Conservation (phyloP, 2,797 vertebrate genomes). For the Hapalemur alaotrensis region DNA sequence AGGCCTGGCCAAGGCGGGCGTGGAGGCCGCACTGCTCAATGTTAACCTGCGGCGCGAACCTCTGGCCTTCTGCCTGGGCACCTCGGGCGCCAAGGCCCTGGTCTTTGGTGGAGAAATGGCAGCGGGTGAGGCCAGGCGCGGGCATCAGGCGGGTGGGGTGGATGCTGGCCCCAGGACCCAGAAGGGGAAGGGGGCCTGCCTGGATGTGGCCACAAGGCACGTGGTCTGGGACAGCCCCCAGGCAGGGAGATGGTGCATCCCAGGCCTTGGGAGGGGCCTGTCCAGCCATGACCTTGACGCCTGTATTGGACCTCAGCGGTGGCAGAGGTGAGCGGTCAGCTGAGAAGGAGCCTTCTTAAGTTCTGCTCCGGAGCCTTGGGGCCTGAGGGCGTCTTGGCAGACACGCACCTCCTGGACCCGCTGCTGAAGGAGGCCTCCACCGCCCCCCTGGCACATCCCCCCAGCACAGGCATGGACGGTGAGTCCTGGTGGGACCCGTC, state of each 20-base stretch:
- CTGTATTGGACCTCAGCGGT: constrained; percentile 83
- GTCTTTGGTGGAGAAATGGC: constrained; percentile 92
- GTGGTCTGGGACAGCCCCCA: background rate
- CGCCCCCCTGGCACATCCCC: constrained; percentile 75
- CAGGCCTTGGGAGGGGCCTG: background rate
- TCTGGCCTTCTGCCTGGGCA: constrained; percentile 87
- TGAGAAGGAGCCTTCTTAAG: constrained; percentile 88
- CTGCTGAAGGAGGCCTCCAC: constrained; percentile 84
- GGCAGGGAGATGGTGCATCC: background rate
- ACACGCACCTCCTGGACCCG: constrained; percentile 87
- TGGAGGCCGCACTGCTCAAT: constrained; percentile 91
- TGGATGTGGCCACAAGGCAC: too few species aligned
- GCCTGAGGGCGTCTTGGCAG: constrained; percentile 78
- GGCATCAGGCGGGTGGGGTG: background rate
- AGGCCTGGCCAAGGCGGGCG: constrained; percentile 89
- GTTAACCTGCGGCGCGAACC: constrained; percentile 87
- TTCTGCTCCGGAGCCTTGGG: constrained; percentile 89
- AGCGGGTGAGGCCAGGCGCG: constrained; percentile 84
- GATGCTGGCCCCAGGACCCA: background rate
- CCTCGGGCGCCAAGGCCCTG: constrained; percentile 86
- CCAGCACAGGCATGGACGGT: constrained; percentile 91
- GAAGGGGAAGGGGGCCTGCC: background rate
- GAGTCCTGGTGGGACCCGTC: constrained; percentile 48
- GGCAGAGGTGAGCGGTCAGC: constrained; percentile 87
- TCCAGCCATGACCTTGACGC: background rate